Percentiles rank a stretch among this genome's conserved stretches.
Conservation (phyloP, 2,113 vertebrate genomes). For the Mola mola region DNA sequence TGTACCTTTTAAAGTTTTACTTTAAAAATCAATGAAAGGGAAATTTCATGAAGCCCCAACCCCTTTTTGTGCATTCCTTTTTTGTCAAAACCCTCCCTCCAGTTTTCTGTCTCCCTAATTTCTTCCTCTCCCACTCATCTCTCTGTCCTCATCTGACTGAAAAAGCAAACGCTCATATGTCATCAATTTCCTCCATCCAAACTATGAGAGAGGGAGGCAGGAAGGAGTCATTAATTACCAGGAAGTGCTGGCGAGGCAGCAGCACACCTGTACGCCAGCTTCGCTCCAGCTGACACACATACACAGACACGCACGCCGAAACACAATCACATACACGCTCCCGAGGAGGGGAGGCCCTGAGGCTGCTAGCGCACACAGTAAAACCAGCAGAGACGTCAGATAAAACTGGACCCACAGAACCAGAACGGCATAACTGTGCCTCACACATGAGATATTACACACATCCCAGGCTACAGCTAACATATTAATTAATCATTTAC, state of each 20-base stretch:
- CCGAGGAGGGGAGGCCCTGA: slow-evolving; percentile 42
- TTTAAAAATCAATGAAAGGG: neutral
- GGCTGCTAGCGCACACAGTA: slow-evolving; percentile 29
- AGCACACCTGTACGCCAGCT: slow-evolving; percentile 77
- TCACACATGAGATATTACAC: neutral
- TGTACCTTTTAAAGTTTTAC: neutral
- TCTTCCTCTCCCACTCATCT: slow-evolving; percentile 22
- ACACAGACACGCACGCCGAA: slow-evolving; percentile 14
- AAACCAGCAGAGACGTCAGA: slow-evolving; percentile 34
- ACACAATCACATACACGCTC: slow-evolving; percentile 26
- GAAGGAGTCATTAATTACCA: slow-evolving; percentile 81
- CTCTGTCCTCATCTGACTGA: slow-evolving; percentile 55
- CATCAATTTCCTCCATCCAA: slow-evolving; percentile 57
- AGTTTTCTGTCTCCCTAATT: neutral
- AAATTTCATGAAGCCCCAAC: too few relatives aligned
- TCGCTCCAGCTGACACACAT: slow-evolving; percentile 62
- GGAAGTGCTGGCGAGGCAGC: slow-evolving; percentile 78
- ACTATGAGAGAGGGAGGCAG: slow-evolving; percentile 47
- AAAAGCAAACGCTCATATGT: slow-evolving; percentile 59
- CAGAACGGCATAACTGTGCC: neutral
- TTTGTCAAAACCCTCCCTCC: neutral
- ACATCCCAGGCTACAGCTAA: neutral
- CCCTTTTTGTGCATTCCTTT: too few relatives aligned
- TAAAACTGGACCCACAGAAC: slow-evolving; percentile 5
- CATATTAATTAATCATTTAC: neutral